These are phyloP conservation scores for Philonicus albiceps DNA, from an alignment of 2,888 invertebrate species.

Conservation along the genomic window DNA sequence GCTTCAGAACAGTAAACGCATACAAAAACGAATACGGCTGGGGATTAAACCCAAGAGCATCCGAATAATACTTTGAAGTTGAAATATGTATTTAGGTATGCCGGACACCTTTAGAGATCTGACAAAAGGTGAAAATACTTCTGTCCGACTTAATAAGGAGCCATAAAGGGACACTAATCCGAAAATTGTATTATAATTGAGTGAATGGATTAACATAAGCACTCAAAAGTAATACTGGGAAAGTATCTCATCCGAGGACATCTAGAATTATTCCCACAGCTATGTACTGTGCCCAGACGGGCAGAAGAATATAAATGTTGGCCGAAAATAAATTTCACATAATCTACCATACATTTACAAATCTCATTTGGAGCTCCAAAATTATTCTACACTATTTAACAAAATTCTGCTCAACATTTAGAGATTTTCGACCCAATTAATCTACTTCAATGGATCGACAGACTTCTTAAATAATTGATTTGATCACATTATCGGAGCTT, in stretches of 20 bases:
- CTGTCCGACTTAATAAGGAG: background rate
- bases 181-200: slow-evolving; percentile 9
- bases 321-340: background rate
- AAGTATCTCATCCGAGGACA: background rate
- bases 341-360: background rate
- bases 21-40: background rate
- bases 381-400: background rate
- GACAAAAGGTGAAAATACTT: background rate
- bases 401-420: background rate
- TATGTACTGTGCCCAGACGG: background rate
- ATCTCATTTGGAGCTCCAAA: background rate
- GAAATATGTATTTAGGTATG: background rate
- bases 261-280: background rate
- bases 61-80: background rate
- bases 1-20: background rate
- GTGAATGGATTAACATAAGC: background rate
- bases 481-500: background rate
- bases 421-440: background rate
- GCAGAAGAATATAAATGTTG: background rate
- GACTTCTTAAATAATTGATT: background rate
- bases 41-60: background rate
- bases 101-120: background rate
- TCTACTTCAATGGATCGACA: background rate
- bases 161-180: background rate
- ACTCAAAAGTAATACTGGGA: background rate